Conservation (phyloP, 2,888 invertebrate species). For the Polymixis flavicincta region DNA sequence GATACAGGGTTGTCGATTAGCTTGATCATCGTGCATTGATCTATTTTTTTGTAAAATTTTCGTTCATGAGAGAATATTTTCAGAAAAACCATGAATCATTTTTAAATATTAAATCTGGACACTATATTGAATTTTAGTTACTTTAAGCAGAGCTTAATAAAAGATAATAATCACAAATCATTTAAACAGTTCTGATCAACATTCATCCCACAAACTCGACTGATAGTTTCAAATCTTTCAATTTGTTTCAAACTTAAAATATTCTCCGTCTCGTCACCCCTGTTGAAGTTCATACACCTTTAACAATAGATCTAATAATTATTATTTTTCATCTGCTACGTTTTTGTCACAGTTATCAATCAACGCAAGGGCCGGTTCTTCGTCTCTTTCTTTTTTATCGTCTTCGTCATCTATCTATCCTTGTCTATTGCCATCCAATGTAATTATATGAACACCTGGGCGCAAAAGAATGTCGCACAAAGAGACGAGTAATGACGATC, state of each 20-base stretch:
- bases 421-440: conserved; percentile 81
- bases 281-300: conserved; percentile 84
- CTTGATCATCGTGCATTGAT: conserved; percentile 34
- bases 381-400: conserved; percentile 74
- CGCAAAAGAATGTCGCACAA: conserved; percentile 91
- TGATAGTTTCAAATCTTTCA: not conserved
- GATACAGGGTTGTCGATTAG: conserved; percentile 81
- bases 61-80: not conserved
- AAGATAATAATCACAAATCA: not conserved
- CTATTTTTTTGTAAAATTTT: conserved; percentile 18
- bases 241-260: conserved; percentile 39
- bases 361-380: conserved; percentile 84
- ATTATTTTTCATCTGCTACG: conserved; percentile 91
- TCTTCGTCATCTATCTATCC: conserved; percentile 73
- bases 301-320: conserved; percentile 90
- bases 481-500: conserved; percentile 89
- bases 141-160: not conserved
- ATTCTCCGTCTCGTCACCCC: conserved; percentile 78
- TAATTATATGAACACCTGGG: conserved; percentile 91
- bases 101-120: not conserved
- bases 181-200: not conserved
- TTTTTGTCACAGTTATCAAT: conserved; percentile 91
- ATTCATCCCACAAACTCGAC: not conserved
- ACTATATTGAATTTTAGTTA: not conserved
- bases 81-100: not conserved